Evolutionary conservation across 2,113 vertebrate genomes (phyloP).

Genomic region (Tetraodon nigroviridis): DNA sequence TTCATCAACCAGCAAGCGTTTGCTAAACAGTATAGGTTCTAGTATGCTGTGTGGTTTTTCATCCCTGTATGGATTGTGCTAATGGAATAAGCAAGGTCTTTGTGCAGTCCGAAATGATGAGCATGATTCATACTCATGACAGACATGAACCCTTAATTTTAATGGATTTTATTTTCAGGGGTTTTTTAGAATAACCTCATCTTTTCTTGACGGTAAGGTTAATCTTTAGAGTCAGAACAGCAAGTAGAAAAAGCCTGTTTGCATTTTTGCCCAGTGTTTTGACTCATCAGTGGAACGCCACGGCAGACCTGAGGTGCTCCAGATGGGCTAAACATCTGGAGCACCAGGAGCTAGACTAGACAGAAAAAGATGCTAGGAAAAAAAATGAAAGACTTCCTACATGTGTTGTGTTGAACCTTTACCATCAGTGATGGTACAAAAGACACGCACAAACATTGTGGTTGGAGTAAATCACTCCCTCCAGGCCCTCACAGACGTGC

Average conservation of each 20-base stretch:
- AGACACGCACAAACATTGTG: not conserved
- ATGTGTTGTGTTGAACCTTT: conserved; percentile 18
- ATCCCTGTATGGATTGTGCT: conserved; percentile 35
- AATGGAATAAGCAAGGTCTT: conserved; percentile 39
- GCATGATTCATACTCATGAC: conserved; percentile 8
- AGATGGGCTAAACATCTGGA: conserved; percentile 54
- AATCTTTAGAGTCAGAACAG: conserved; percentile 48
- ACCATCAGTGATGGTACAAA: conserved; percentile 1
- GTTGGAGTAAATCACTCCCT: conserved; percentile 26
- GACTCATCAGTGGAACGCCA: conserved; percentile 67
- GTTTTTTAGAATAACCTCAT: too few relatives aligned
- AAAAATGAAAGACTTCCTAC: conserved; percentile 13
- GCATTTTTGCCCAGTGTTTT: conserved; percentile 37
- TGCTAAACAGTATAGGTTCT: conserved; percentile 50
- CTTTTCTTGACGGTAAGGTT: too few relatives aligned
- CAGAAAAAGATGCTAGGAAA: conserved; percentile 8
- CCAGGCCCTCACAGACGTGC: conserved; percentile 30
- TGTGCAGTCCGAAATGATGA: conserved; percentile 23
- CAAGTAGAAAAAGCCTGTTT: conserved; percentile 43
- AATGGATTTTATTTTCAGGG: too few relatives aligned
- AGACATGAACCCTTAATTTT: too few relatives aligned
- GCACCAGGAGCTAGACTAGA: conserved; percentile 7
- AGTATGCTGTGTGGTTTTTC: conserved; percentile 34
- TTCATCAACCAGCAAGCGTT: conserved; percentile 30
- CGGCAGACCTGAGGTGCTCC: conserved; percentile 61